A percentile compares a stretch with the other conserved stretches of the same genome.
Evolutionary conservation across 2,113 vertebrate genomes (phyloP).

Genomic region (Bubo blakistoni): DNA sequence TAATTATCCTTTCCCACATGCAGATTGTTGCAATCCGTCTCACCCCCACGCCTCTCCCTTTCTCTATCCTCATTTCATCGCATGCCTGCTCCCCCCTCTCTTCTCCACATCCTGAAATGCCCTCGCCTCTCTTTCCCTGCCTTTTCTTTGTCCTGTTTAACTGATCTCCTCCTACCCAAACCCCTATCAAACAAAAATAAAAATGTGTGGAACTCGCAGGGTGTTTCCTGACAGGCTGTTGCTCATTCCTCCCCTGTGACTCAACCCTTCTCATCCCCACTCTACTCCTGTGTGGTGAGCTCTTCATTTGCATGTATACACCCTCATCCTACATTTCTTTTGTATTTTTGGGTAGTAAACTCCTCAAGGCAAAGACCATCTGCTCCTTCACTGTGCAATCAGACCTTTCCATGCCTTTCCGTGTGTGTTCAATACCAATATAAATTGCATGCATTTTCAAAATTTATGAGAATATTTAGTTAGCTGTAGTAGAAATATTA

Average conservation of each 20-base stretch:
- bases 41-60: neutral
- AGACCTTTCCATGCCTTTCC: neutral
- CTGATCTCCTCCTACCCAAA: conserved; percentile 40
- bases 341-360: neutral
- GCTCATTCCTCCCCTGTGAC: conserved; percentile 30
- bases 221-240: conserved; percentile 19
- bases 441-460: neutral
- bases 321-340: neutral
- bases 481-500: neutral
- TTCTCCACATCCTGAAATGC: conserved; percentile 8
- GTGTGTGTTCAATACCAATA: neutral
- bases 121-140: neutral
- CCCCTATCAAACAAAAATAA: conserved; percentile 16
- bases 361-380: neutral
- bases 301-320: neutral
- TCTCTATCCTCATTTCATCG: neutral
- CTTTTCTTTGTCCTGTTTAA: neutral
- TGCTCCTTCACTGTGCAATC: neutral
- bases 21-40: neutral
- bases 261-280: neutral
- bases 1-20: conserved; percentile 14
- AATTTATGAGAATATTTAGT: neutral
- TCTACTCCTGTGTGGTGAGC: neutral
- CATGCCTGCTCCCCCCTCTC: neutral
- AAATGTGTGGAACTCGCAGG: conserved; percentile 46